A percentile compares a stretch with the other conserved stretches of the same genome.
Evolutionary conservation across 2,113 vertebrate genomes (phyloP).

Genomic region (Trinectes maculatus): DNA sequence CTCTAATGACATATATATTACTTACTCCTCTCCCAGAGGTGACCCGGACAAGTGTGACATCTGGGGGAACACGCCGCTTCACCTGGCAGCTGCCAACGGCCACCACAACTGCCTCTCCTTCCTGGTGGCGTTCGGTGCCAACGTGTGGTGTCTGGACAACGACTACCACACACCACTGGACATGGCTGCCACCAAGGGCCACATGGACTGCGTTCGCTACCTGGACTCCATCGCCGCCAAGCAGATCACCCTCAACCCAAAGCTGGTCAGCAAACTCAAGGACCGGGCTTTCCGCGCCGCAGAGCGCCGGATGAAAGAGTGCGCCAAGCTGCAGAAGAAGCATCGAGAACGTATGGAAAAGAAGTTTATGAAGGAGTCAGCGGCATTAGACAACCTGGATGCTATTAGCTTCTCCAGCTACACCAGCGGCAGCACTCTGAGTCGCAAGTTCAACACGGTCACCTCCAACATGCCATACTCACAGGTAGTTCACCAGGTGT

Average conservation of each 20-base stretch:
- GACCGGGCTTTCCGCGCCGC: conserved; percentile 91
- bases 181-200: conserved; percentile 95
- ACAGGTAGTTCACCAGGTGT: conserved; percentile 74
- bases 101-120: conserved; percentile 96
- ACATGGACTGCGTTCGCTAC: conserved; percentile 96
- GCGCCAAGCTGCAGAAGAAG: conserved; percentile 90
- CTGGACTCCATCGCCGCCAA: conserved; percentile 96
- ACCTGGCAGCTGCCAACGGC: conserved; percentile 93
- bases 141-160: conserved; percentile 98
- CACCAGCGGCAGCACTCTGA: conserved; percentile 88
- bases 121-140: conserved; percentile 96
- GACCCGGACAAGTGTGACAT: conserved; percentile 98
- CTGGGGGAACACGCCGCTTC: conserved; percentile 97
- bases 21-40: conserved; percentile 84
- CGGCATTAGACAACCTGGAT: conserved; percentile 84
- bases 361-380: conserved; percentile 89
- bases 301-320: conserved; percentile 91
- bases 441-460: conserved; percentile 88
- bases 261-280: conserved; percentile 92
- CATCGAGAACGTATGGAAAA: conserved; percentile 93
- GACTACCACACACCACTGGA: conserved; percentile 98
- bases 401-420: conserved; percentile 93
- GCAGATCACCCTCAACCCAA: conserved; percentile 92
- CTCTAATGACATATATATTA: too few relatives aligned
- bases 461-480: conserved; percentile 92